Conservation (phyloP, 2,888 invertebrate species). For the Rhingia rostrata region DNA sequence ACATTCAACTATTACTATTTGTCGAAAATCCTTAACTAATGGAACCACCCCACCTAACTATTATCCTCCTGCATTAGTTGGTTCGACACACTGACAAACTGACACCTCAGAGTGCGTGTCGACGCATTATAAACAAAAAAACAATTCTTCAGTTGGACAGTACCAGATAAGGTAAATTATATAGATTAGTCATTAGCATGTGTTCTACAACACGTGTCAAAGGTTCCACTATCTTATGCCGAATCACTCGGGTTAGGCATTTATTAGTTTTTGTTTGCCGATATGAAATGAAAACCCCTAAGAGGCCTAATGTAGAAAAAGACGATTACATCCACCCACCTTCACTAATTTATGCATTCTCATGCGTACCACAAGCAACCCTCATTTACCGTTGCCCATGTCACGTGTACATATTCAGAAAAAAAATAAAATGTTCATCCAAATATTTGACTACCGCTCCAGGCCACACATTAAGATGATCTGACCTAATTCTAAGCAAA, state of each 20-base stretch:
- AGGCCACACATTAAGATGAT: slow-evolving; percentile 58
- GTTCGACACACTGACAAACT: no score
- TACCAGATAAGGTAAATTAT: no score
- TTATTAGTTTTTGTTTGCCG: slow-evolving; percentile 18
- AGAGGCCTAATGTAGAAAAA: slow-evolving; percentile 1
- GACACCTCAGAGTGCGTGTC: no score
- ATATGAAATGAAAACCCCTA: slow-evolving; percentile 6
- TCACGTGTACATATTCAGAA: slow-evolving; percentile 35
- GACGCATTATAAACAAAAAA: no score
- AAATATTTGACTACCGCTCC: slow-evolving; percentile 54
- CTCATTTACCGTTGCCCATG: slow-evolving; percentile 25
- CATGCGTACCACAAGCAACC: slow-evolving; percentile 47
- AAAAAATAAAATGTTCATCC: slow-evolving; percentile 17
- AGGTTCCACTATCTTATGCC: slow-evolving; percentile 1
- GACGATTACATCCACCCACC: slow-evolving; percentile 8
- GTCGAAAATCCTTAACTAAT: no score
- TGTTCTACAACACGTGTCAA: not conserved
- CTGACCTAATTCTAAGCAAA: slow-evolving; percentile 63
- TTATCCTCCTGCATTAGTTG: no score
- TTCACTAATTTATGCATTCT: slow-evolving; percentile 59
- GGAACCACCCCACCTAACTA: no score
- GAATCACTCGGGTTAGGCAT: slow-evolving; percentile 12
- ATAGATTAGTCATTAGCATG: no score
- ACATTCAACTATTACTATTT: no score
- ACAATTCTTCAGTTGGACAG: no score